A percentile compares a stretch with the other conserved stretches of the same genome.
These are phyloP conservation scores for Carcharodon carcharias DNA, from an alignment of 2,797 vertebrate genomes.

Conservation along the genomic window DNA sequence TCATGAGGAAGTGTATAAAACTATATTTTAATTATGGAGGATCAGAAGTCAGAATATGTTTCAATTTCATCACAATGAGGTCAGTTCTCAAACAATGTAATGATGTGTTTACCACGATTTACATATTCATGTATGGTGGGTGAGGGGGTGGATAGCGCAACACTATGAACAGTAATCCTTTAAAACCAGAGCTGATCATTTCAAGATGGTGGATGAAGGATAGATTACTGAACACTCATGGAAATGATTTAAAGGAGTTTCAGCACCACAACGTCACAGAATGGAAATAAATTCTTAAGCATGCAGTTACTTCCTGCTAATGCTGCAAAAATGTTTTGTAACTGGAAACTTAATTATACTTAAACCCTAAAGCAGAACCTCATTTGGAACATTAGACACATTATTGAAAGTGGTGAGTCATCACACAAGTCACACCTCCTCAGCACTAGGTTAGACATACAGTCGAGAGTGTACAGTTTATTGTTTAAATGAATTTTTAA, in stretches of 20 bases:
- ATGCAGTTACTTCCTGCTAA: background rate
- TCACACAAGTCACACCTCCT: conserved; percentile 20
- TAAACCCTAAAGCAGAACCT: conserved; percentile 9
- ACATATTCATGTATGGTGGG: background rate
- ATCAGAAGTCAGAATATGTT: background rate
- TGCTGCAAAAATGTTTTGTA: background rate
- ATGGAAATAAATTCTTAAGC: background rate
- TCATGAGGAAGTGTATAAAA: background rate
- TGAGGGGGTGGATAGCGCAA: background rate
- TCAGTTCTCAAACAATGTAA: background rate
- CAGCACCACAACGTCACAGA: background rate
- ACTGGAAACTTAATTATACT: conserved; percentile 25
- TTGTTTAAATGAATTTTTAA: background rate
- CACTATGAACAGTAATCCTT: background rate
- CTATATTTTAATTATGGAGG: background rate
- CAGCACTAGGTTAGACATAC: background rate
- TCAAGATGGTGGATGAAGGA: background rate
- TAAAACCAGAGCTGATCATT: background rate
- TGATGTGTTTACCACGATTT: background rate
- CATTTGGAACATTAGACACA: background rate
- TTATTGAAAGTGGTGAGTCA: conserved; percentile 17
- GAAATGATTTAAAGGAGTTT: background rate
- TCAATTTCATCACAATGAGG: background rate
- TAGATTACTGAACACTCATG: background rate
- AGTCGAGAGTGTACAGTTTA: background rate